A percentile compares a stretch with the other conserved stretches of the same genome.
Conservation (phyloP, 2,113 vertebrate species). For the Centropus bengalensis region DNA sequence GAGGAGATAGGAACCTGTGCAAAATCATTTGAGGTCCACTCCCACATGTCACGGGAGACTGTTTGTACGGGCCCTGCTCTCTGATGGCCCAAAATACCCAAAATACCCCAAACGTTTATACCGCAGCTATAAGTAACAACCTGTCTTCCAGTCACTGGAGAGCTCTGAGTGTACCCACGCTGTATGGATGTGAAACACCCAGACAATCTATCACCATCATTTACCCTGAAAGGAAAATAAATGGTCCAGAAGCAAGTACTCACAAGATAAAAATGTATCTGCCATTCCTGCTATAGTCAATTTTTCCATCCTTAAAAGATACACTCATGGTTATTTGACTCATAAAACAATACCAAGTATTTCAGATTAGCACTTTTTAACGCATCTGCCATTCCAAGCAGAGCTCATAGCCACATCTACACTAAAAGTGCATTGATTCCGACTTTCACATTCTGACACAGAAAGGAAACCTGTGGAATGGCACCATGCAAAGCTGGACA, state of each 20-base stretch:
- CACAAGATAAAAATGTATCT: neutral
- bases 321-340: neutral
- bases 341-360: neutral
- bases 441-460: fast-evolving
- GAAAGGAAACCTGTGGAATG: neutral
- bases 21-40: neutral
- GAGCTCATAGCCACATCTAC: fast-evolving
- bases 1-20: neutral
- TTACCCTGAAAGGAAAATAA: neutral
- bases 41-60: neutral
- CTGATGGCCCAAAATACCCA: neutral
- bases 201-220: neutral
- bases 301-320: neutral
- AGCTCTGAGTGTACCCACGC: fast-evolving
- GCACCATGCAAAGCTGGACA: fast-evolving
- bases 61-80: neutral
- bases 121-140: neutral
- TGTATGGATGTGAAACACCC: neutral
- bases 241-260: neutral
- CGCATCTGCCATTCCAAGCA: neutral
- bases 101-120: neutral
- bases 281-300: neutral
- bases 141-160: neutral
- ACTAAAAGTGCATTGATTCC: fast-evolving
- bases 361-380: neutral